These are phyloP conservation scores for Corythornis vintsioides DNA, from an alignment of 2,113 vertebrate species.

Conservation along the genomic window DNA sequence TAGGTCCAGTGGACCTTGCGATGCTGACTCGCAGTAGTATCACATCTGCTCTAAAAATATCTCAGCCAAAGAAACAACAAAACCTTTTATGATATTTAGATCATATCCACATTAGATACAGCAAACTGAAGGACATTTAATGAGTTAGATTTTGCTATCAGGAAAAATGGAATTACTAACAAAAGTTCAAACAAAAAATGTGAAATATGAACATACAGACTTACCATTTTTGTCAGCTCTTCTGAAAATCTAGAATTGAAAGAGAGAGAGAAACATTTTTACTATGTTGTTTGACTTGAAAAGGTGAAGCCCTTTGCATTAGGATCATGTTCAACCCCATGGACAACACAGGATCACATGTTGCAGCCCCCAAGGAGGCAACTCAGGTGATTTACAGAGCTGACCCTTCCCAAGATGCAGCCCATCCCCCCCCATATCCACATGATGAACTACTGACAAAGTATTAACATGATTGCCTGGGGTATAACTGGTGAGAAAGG, in stretches of 20 bases:
- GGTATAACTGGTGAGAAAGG: background rate
- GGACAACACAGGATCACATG: background rate
- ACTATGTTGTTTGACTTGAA: background rate
- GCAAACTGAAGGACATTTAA: background rate
- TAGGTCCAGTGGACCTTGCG: background rate
- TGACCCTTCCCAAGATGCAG: background rate
- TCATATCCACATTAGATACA: rapidly evolving
- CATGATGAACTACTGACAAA: rapidly evolving
- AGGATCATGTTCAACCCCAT: rapidly evolving
- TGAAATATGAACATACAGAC: constrained; percentile 16
- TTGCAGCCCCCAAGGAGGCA: background rate
- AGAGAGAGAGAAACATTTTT: constrained; percentile 47
- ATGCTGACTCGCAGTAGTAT: background rate
- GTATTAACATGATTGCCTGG: background rate
- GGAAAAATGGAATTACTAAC: background rate
- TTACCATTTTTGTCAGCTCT: constrained; percentile 84
- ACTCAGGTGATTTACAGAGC: background rate
- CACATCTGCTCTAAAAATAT: background rate
- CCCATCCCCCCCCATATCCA: background rate
- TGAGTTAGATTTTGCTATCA: background rate
- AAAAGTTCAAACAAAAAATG: background rate
- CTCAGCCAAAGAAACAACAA: background rate
- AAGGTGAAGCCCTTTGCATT: background rate
- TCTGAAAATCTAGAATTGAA: constrained; percentile 78
- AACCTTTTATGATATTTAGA: background rate